Evolutionary conservation across 2,113 vertebrate genomes (phyloP).

Genomic region (Brachypodius melanocephalos): DNA sequence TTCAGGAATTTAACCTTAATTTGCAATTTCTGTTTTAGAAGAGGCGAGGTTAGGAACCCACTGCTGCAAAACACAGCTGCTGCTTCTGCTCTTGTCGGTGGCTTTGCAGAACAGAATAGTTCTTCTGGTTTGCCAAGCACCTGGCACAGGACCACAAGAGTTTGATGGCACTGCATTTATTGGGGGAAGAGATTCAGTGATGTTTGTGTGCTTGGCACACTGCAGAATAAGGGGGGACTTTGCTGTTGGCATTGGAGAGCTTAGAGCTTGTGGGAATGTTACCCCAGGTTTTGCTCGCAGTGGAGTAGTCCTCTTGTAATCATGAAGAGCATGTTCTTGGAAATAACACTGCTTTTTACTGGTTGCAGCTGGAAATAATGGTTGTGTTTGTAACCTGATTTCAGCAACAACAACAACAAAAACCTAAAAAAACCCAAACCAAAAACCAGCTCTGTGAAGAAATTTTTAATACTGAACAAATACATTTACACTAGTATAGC

Average conservation of each 20-base stretch:
- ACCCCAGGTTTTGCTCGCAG: background rate
- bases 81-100: background rate
- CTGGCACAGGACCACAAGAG: slow-evolving; percentile 3
- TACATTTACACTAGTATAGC: background rate
- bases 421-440: background rate
- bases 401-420: background rate
- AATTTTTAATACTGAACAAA: background rate
- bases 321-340: background rate
- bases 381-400: background rate
- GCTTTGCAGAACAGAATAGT: slow-evolving; percentile 5
- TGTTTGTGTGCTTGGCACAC: slow-evolving; percentile 29
- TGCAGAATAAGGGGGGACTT: background rate
- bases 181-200: background rate
- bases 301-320: background rate
- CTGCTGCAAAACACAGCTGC: slow-evolving; percentile 55
- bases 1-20: slow-evolving; percentile 24
- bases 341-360: background rate
- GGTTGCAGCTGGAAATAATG: background rate
- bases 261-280: background rate
- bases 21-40: slow-evolving; percentile 46
- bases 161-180: background rate
- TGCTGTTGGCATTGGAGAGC: background rate
- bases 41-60: background rate
- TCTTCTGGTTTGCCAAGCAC: background rate
- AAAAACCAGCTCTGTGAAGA: background rate